Evolutionary conservation across 2,797 vertebrate species (phyloP).

Genomic region (Mastacembelus armatus): DNA sequence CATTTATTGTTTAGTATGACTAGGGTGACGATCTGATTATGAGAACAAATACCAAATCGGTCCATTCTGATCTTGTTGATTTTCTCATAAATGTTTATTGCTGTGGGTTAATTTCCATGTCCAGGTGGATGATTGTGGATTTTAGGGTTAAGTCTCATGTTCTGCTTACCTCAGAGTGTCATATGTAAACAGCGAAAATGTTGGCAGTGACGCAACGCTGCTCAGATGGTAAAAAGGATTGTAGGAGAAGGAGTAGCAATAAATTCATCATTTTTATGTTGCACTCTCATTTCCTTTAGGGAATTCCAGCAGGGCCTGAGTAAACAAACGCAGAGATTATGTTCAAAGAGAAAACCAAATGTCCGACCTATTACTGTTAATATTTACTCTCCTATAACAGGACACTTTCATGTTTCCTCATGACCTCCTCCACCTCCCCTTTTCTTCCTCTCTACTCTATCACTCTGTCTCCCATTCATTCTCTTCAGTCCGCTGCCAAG

Average conservation of each 20-base stretch:
- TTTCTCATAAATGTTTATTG: slow-evolving; percentile 65
- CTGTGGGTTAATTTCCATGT: slow-evolving; percentile 66
- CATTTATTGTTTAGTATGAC: slow-evolving; percentile 49
- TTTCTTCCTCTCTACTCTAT: slow-evolving; percentile 51
- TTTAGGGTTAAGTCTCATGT: slow-evolving; percentile 59
- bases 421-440: slow-evolving; percentile 49
- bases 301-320: slow-evolving; percentile 77
- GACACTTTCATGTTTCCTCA: slow-evolving; percentile 72
- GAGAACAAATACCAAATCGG: slow-evolving; percentile 61
- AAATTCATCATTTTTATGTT: slow-evolving; percentile 76
- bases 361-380: slow-evolving; percentile 73
- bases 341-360: slow-evolving; percentile 69
- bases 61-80: slow-evolving; percentile 36
- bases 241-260: slow-evolving; percentile 65
- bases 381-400: slow-evolving; percentile 80
- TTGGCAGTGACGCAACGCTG: slow-evolving; percentile 69
- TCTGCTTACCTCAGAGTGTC: slow-evolving; percentile 59
- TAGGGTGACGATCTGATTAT: slow-evolving; percentile 43
- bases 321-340: slow-evolving; percentile 69
- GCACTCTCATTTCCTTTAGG: slow-evolving; percentile 78
- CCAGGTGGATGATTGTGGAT: slow-evolving; percentile 65
- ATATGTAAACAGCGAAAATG: slow-evolving; percentile 66
- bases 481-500: slow-evolving; percentile 39
- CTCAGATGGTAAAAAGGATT: slow-evolving; percentile 61
- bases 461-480: slow-evolving; percentile 53